phyloP scores from a whole-genome alignment of 2,888 invertebrate species.

The Drosophila kambysellisi region DNA sequence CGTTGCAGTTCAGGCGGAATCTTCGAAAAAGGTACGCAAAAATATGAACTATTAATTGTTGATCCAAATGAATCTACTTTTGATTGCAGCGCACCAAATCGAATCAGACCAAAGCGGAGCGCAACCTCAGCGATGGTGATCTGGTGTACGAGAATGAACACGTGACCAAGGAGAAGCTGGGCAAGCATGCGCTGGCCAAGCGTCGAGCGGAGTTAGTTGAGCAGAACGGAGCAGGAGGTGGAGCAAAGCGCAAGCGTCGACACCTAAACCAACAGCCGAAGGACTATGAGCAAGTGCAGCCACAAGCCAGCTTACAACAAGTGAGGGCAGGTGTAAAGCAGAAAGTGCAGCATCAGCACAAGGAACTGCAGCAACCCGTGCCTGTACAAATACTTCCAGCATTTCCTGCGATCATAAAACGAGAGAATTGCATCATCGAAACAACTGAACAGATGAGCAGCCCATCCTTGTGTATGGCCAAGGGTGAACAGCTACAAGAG shows the following conservation, averaged over 20 bases:
- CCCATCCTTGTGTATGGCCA: constrained; percentile 8
- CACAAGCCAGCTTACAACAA: neutral
- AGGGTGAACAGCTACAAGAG: constrained; percentile 51
- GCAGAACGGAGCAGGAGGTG: constrained; percentile 8
- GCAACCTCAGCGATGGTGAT: constrained; percentile 69
- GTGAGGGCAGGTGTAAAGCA: neutral
- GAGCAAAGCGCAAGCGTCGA: constrained; percentile 36
- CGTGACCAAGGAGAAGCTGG: constrained; percentile 62
- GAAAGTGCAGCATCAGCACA: constrained; percentile 17
- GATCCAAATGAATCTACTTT: neutral
- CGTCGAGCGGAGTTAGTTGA: constrained; percentile 29
- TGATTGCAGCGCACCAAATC: constrained; percentile 45
- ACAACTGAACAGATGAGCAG: constrained; percentile 37
- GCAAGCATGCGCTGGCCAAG: constrained; percentile 60
- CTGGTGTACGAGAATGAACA: constrained; percentile 82
- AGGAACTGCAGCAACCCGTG: neutral
- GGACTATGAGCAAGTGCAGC: constrained; percentile 17
- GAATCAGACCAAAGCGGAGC: constrained; percentile 64
- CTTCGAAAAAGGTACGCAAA: constrained; percentile 70
- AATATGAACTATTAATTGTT: neutral
- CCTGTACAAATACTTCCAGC: constrained; percentile 15
- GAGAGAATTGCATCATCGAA: constrained; percentile 54
- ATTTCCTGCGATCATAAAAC: constrained; percentile 45
- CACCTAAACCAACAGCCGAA: constrained; percentile 13
- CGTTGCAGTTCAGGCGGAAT: constrained; percentile 58